Conservation (phyloP, 2,888 invertebrate species). For the Osmoderma eremita region DNA sequence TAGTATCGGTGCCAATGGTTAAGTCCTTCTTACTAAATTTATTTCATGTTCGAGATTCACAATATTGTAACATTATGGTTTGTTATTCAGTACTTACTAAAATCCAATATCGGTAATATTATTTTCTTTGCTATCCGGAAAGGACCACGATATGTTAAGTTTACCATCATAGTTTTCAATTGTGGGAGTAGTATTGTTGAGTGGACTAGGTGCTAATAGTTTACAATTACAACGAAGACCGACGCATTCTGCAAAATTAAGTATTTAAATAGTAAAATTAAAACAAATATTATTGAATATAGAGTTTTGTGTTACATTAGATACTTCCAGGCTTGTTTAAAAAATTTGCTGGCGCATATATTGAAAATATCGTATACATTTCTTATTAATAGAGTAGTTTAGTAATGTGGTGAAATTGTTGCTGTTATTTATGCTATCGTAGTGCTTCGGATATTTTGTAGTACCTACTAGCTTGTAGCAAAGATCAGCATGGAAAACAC, state of each 20-base stretch:
- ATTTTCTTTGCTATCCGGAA: conserved; percentile 11
- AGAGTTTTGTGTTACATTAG: no score
- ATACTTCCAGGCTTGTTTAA: no score
- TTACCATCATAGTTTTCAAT: not conserved
- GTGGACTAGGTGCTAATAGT: conserved; percentile 15
- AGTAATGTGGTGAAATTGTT: no score
- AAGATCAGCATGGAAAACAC: no score
- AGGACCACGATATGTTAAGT: conserved; percentile 20
- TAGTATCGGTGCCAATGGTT: no score
- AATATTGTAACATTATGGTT: not conserved
- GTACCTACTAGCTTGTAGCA: no score
- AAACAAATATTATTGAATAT: no score
- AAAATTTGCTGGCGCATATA: no score
- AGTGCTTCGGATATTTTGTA: no score
- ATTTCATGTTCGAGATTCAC: not conserved
- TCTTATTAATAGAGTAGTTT: no score
- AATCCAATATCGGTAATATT: conserved; percentile 26
- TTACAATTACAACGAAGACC: conserved; percentile 28
- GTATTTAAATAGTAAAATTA: not conserved
- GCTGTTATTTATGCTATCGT: no score
- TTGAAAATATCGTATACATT: no score
- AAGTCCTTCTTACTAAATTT: not conserved
- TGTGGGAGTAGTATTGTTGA: not conserved
- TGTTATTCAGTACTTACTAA: conserved; percentile 4
- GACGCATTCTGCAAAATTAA: conserved; percentile 17